phyloP scores from a whole-genome alignment of 2,888 invertebrate genomes.

The Heliconius charithonia region DNA sequence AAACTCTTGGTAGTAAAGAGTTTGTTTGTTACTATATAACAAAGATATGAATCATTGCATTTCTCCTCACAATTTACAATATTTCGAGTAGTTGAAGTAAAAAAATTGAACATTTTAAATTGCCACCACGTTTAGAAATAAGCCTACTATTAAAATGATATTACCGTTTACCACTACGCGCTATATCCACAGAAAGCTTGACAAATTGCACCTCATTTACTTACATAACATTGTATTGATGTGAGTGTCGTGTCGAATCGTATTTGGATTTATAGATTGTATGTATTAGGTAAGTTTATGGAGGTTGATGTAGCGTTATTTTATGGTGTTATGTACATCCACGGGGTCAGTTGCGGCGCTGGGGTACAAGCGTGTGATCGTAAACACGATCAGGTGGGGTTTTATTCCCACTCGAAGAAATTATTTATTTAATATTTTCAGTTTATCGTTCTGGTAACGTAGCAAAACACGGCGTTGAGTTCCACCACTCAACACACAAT shows the following conservation, averaged over 20 bases:
- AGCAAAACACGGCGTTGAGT: too few species aligned
- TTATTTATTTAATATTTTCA: too few species aligned
- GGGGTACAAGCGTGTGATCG: too few species aligned
- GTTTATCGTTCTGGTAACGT: too few species aligned
- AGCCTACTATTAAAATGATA: slow-evolving; percentile 20
- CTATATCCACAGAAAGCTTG: slow-evolving; percentile 32
- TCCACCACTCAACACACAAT: too few species aligned
- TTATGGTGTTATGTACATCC: not conserved
- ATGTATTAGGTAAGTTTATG: not conserved
- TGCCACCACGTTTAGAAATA: slow-evolving; percentile 14
- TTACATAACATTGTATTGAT: slow-evolving; percentile 16
- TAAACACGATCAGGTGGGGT: too few species aligned
- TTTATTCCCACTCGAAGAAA: too few species aligned
- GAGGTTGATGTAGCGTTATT: not conserved
- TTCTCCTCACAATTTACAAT: too few species aligned
- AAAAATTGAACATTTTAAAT: not conserved
- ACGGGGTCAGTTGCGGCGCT: too few species aligned
- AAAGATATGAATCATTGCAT: too few species aligned
- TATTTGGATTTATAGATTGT: slow-evolving; percentile 18
- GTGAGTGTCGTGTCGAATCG: slow-evolving; percentile 7
- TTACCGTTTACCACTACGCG: slow-evolving; percentile 17
- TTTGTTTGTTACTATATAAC: too few species aligned
- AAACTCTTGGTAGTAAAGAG: too few species aligned
- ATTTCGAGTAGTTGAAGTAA: not conserved
- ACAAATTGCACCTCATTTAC: slow-evolving; percentile 21